phyloP scores from a whole-genome alignment of 2,888 invertebrate genomes.

The Apodemia mormo region DNA sequence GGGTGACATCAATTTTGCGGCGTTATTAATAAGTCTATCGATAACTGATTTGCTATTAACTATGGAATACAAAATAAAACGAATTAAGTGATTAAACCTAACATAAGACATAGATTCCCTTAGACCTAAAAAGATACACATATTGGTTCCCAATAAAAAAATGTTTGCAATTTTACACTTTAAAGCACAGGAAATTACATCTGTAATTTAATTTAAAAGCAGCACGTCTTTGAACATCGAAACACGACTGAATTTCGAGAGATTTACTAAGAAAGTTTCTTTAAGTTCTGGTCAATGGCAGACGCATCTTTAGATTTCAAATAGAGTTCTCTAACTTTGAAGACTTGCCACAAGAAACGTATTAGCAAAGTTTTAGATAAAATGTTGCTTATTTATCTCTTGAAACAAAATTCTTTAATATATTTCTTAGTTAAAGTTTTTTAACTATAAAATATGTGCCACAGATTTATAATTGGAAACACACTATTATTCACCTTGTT shows the following conservation, averaged over 20 bases:
- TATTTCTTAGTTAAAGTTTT: too few species aligned
- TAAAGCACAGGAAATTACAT: background rate
- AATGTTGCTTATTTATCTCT: background rate
- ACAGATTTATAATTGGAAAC: too few species aligned
- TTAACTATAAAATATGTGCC: too few species aligned
- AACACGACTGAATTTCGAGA: background rate
- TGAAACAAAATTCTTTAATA: too few species aligned
- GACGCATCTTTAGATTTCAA: background rate
- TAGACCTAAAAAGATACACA: background rate
- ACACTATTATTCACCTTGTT: too few species aligned
- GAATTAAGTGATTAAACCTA: too few species aligned
- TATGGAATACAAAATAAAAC: too few species aligned
- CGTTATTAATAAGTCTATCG: too few species aligned
- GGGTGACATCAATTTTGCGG: too few species aligned
- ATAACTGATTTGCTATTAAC: too few species aligned
- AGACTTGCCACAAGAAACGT: background rate
- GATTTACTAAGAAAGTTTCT: slow-evolving; percentile 3
- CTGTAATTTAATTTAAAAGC: background rate
- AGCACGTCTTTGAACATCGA: background rate
- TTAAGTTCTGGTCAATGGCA: background rate
- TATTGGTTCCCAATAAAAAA: background rate
- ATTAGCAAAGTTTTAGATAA: background rate
- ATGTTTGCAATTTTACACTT: background rate
- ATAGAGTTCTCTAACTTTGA: slow-evolving; percentile 1
- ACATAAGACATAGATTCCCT: too few species aligned